These are phyloP conservation scores for Tetramorium alpestre DNA, from an alignment of 1,140 invertebrate species.

Conservation along the genomic window DNA sequence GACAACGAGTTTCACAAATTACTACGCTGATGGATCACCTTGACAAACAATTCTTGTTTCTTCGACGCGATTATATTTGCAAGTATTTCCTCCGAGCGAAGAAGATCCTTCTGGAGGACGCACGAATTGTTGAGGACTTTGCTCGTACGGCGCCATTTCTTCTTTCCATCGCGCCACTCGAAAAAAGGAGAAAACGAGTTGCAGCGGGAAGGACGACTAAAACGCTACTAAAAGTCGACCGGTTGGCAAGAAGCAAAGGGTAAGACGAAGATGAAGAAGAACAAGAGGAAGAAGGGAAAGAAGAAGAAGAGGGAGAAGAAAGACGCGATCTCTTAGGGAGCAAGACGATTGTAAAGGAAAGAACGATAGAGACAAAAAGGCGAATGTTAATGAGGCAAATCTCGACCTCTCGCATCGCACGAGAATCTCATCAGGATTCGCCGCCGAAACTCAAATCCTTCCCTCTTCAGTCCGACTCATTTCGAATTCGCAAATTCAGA, in stretches of 20 bases:
- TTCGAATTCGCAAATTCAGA: background rate
- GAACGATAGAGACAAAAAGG: constrained; percentile 72
- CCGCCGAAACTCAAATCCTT: constrained; percentile 47
- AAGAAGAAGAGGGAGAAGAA: constrained; percentile 17
- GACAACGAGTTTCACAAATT: background rate
- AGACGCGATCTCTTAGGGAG: constrained; percentile 63
- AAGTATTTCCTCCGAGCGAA: background rate
- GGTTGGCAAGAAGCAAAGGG: constrained; percentile 44
- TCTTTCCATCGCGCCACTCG: constrained; percentile 26
- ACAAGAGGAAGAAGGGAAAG: background rate
- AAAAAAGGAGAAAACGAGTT: constrained; percentile 38
- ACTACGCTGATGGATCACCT: background rate
- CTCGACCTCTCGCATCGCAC: constrained; percentile 62
- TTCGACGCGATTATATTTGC: constrained; percentile 5
- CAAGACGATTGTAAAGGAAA: constrained; percentile 63
- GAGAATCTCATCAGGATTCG: background rate
- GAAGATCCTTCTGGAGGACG: constrained; percentile 8
- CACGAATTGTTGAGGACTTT: constrained; percentile 50
- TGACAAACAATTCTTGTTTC: background rate
- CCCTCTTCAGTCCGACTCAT: background rate
- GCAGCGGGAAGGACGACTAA: constrained; percentile 29
- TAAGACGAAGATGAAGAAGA: constrained; percentile 32
- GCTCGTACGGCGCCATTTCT: constrained; percentile 52
- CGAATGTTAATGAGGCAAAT: constrained; percentile 73
- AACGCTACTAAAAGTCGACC: constrained; percentile 65